Conservation (phyloP, 2,113 vertebrate species). For the Girardinichthys multiradiatus region DNA sequence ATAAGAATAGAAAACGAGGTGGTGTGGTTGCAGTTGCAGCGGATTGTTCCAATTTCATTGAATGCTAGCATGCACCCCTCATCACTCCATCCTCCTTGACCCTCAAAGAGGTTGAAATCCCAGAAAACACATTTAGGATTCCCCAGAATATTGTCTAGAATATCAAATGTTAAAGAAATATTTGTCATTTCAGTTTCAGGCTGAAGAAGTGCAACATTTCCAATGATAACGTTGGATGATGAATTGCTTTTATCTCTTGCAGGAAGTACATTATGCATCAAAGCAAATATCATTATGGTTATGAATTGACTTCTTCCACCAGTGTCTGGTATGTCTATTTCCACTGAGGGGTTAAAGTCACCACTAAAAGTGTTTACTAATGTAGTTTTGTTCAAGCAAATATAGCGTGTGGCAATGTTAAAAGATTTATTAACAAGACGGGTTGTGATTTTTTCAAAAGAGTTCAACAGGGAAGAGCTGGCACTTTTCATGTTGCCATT, state of each 20-base stretch:
- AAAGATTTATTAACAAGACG: slow-evolving; percentile 5
- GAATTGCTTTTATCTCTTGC: slow-evolving; percentile 5
- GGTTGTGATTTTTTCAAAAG: slow-evolving; percentile 26
- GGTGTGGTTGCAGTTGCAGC: slow-evolving; percentile 86
- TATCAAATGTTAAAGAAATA: slow-evolving; percentile 77
- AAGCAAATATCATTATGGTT: slow-evolving; percentile 58
- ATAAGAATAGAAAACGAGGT: slow-evolving; percentile 91
- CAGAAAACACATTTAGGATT: slow-evolving; percentile 81
- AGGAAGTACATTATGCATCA: slow-evolving; percentile 73
- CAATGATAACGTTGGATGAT: slow-evolving; percentile 63
- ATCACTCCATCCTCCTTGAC: slow-evolving; percentile 74
- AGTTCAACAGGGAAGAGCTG: slow-evolving; percentile 41
- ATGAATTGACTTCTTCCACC: neutral
- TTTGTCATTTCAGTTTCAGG: slow-evolving; percentile 58
- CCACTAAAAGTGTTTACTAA: slow-evolving; percentile 30
- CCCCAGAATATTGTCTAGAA: slow-evolving; percentile 55
- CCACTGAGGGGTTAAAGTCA: slow-evolving; percentile 48
- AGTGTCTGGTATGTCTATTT: slow-evolving; percentile 35
- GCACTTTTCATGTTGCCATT: neutral
- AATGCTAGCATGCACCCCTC: slow-evolving; percentile 41
- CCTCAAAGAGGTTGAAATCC: slow-evolving; percentile 75
- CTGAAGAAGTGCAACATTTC: slow-evolving; percentile 76
- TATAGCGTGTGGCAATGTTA: slow-evolving; percentile 2
- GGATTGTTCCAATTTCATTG: neutral
- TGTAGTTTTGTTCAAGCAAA: slow-evolving; percentile 53